A percentile compares a stretch with the other conserved stretches of the same genome.
These are phyloP conservation scores for Hemiprocne comata DNA, from an alignment of 2,113 vertebrate genomes.

Conservation along the genomic window DNA sequence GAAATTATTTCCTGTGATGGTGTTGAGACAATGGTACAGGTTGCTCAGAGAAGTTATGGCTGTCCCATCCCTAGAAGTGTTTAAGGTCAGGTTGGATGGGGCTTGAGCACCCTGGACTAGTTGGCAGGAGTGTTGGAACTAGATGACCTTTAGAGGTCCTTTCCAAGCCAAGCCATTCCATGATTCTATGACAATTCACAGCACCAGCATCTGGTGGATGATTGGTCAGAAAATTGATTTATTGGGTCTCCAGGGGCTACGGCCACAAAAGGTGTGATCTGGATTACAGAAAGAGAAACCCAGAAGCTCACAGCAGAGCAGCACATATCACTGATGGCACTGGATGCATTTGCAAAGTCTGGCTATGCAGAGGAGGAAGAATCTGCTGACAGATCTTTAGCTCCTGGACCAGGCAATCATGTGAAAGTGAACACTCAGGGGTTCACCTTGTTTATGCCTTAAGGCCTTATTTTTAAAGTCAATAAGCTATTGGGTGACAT, in stretches of 20 bases:
- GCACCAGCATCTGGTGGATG: not conserved
- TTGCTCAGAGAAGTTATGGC: too few species aligned
- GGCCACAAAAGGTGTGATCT: not conserved
- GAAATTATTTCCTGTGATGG: too few species aligned
- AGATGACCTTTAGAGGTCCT: too few species aligned
- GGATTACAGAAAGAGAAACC: not conserved
- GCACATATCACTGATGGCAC: not conserved
- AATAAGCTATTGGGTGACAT: not conserved
- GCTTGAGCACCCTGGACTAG: too few species aligned
- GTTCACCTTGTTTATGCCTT: not conserved
- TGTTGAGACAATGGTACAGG: too few species aligned
- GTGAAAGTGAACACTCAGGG: not conserved
- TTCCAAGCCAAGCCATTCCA: too few species aligned
- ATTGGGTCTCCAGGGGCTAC: not conserved
- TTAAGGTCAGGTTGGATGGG: too few species aligned
- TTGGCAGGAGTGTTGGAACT: too few species aligned
- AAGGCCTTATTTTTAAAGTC: not conserved
- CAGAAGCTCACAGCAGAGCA: not conserved
- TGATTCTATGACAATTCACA: not conserved
- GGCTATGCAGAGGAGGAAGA: not conserved
- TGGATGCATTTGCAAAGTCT: not conserved
- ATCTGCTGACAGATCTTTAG: not conserved
- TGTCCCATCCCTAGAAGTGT: too few species aligned
- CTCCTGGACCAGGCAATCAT: not conserved
- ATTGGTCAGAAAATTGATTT: not conserved